Conservation (phyloP, 1,140 invertebrate genomes). For the Bathynomus jamesi region DNA sequence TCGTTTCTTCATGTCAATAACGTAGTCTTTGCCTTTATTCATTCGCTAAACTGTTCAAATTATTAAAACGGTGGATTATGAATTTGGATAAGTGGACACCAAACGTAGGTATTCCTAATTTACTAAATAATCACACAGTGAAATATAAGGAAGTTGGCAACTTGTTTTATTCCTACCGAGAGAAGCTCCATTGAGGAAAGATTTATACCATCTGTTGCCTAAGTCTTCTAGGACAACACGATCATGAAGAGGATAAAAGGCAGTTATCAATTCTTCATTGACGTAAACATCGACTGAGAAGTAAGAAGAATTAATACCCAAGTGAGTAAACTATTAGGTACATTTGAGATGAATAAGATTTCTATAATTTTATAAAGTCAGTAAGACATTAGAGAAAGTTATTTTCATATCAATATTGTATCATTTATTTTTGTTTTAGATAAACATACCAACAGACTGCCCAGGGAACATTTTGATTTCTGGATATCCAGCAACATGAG, state of each 20-base stretch:
- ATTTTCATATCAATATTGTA: too few species aligned
- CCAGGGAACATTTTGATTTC: constrained; percentile 52
- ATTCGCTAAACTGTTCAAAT: too few species aligned
- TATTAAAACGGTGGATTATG: too few species aligned
- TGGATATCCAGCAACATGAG: constrained; percentile 53
- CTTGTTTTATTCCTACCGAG: constrained; percentile 57
- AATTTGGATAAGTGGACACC: neutral
- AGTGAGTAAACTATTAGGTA: neutral
- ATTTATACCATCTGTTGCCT: constrained; percentile 58
- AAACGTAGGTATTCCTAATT: too few species aligned
- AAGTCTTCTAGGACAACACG: constrained; percentile 53
- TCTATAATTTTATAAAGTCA: neutral
- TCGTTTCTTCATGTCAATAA: too few species aligned
- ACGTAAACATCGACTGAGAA: constrained; percentile 45
- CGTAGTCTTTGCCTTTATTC: too few species aligned
- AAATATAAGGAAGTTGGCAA: too few species aligned
- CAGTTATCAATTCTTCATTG: constrained; percentile 52
- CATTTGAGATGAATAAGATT: too few species aligned
- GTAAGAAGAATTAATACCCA: too few species aligned
- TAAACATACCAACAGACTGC: constrained; percentile 52
- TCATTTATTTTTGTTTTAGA: neutral
- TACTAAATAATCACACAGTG: constrained; percentile 5
- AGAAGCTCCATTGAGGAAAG: constrained; percentile 55
- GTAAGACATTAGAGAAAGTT: neutral
- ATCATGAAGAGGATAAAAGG: constrained; percentile 67